Percentiles rank a stretch among this genome's conserved stretches.
phyloP scores from a whole-genome alignment of 92 coral and sea anemone species.

The Palythoa grandiflora region DNA sequence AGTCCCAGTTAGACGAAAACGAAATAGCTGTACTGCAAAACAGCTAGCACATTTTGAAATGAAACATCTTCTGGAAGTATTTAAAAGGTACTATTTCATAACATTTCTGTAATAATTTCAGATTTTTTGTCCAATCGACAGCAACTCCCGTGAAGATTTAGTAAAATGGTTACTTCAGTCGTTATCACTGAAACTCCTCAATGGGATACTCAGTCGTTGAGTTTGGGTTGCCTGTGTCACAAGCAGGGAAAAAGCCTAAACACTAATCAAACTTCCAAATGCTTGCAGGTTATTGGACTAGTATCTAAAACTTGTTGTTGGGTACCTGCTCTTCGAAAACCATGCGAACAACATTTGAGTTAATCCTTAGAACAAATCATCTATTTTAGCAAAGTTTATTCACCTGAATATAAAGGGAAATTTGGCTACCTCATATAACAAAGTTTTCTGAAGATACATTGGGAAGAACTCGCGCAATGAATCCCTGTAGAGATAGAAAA shows the following conservation, averaged over 20 bases:
- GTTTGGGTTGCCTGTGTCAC: conserved; percentile 31
- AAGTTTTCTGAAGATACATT: not conserved
- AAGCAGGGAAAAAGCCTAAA: conserved; percentile 27
- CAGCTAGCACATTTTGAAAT: not conserved
- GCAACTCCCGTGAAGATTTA: not conserved
- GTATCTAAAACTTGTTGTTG: conserved; percentile 5
- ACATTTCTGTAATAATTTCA: not conserved
- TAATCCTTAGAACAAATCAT: not conserved
- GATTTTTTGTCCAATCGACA: not conserved
- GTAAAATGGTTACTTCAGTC: not conserved
- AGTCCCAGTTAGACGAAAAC: not conserved
- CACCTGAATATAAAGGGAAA: not conserved
- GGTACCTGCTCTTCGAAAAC: conserved; percentile 26
- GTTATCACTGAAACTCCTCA: not conserved
- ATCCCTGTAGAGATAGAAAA: not conserved
- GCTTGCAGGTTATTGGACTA: conserved; percentile 13
- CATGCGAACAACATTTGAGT: not conserved
- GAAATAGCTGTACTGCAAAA: not conserved
- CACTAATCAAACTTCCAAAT: not conserved
- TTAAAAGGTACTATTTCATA: not conserved
- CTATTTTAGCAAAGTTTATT: not conserved
- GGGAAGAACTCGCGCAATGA: not conserved
- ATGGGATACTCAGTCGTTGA: not conserved
- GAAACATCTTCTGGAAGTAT: no score
- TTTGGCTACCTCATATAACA: not conserved